Base-by-base conservation (phyloP, 2,113 vertebrate species). In the Seriola quinqueradiata region DNA sequence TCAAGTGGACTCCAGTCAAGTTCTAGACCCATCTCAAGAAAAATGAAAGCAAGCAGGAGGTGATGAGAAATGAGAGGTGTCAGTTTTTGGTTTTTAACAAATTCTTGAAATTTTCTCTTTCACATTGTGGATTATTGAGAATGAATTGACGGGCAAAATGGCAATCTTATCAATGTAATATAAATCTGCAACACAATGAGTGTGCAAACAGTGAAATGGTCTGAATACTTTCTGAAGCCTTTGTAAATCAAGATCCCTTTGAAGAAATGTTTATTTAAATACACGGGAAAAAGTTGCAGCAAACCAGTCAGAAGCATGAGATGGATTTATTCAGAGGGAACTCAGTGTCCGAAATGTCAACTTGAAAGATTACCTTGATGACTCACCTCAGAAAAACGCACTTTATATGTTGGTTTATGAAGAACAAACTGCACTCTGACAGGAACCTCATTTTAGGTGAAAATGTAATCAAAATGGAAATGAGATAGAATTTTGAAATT, bases 261-360 rank as follows among this genome's bases (percentile, higher is more conserved):
- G 9, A 65, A 32, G 21, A 46, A 54, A 23, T 50, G 36, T 19
- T 28, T 42, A 4, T 50, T 19, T 12, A 46, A 42, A 9, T 5
- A 57, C 12, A 4, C 1, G 11, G 2, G 54, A n/a, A 16, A 28
- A 8, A 6, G 3, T 66, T 19, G 9, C 25, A 21, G 34, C 46
- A 40, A 48, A n/a, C 13, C 9, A 25, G 54, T 55, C 54, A 10
- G 54, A 55, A 23, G 54, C 11, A 21, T 67, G 19, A 54, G 4
- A 42, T 36, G 34, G 17, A 72, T 77, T 46, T 60, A 75, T 38
- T 54, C 16, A 50, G 16, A 66, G 52, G 54, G 28, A 12, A 50
- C 38, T 81, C 25, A 21, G 32, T 59, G 58, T 48, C 36, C 40
- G 28, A 74, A 75, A 79, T 74, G 17, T 14, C 36, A 36, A 23